Conservation (phyloP, 2,888 invertebrate species). For the Eucera pruinosa region DNA sequence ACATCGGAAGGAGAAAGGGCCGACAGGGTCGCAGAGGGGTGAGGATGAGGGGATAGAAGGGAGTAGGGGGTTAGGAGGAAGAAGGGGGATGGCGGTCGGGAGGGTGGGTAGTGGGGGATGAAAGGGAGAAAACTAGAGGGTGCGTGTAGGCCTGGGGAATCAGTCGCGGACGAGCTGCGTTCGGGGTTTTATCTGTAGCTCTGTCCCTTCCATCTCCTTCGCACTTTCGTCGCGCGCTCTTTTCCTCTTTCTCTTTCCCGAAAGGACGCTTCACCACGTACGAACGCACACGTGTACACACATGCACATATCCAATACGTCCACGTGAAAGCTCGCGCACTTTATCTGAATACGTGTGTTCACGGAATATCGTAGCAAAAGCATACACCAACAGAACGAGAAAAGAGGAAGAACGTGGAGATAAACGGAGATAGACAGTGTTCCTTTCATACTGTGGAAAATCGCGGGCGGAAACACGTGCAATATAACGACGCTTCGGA, state of each 20-base stretch:
- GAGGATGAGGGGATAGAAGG: conserved; percentile 41
- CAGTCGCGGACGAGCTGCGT: conserved; percentile 84
- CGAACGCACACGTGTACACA: conserved; percentile 6
- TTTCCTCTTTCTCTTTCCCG: conserved; percentile 46
- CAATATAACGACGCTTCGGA: conserved; percentile 45
- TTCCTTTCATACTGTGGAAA: conserved; percentile 38
- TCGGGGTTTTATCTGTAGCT: conserved; percentile 83
- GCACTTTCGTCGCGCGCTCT: conserved; percentile 64
- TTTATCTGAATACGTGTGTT: conserved; percentile 12
- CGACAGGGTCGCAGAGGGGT: conserved; percentile 62
- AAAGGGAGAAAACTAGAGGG: conserved; percentile 82
- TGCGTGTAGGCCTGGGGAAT: conserved; percentile 84
- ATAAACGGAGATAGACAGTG: conserved; percentile 7
- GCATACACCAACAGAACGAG: background rate
- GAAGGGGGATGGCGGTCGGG: conserved; percentile 66
- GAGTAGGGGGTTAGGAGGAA: conserved; percentile 42
- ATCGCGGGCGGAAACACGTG: conserved; percentile 52
- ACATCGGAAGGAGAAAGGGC: conserved; percentile 76
- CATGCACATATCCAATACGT: background rate
- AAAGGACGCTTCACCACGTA: conserved; percentile 15
- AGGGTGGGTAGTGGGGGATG: conserved; percentile 76
- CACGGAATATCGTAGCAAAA: conserved; percentile 14
- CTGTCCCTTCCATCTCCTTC: conserved; percentile 68
- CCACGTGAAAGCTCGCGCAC: conserved; percentile 32
- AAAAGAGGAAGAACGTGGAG: background rate